Evolutionary conservation across 2,113 vertebrate genomes (phyloP), one percentile per base, ranked within the genome.

Genomic region (Lepus americanus): DNA sequence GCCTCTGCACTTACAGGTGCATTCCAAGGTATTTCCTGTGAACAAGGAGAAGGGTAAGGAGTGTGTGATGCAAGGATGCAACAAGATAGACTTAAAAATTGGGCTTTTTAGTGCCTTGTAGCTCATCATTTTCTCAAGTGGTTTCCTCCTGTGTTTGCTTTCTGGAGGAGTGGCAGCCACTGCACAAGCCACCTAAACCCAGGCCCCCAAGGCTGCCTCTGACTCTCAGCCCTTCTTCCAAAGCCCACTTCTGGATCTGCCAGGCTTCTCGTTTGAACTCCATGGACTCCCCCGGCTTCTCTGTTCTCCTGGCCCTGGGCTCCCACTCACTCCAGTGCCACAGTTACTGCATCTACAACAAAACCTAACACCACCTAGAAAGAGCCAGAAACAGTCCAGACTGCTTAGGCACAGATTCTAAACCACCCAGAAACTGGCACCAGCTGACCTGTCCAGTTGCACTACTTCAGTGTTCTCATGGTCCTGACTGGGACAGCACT

Each of bases 21-120:
- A 51, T 16, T 90, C 94, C 95, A 94, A 33, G 51, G 80, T 44
- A 69, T 4, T 89, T 70, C 94, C 97, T 97, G 91, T 81, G 33
- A 70, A 17, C 73, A 84, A 90, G 81, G 74, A 96, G 36, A 67
- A 17, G 6, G 82, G 25, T 2, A 5, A 4, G 88, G 39, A 63
- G n/a, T 8, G 9, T 74, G 29, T 77, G 88, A 82, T 10, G 14
- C 44, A 81, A 96, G 29, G 66, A 92, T 22, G 78, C 19, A 31
- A 63, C 4, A 0, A 27, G 64, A 87, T 0, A 10, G 6, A 44
- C 25, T 83, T 64, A 39, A 27, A 9, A 64, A 61, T 33, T 31
- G 16, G 8, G 31, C 51, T 16, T 1, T 5, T 66, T 39, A 39
- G 17, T 25, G 36, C 83, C 74, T 59, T 55, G 11, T 70, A 84